phyloP scores from a whole-genome alignment of 1,140 invertebrate genomes.

The Rhopalosiphum padi region DNA sequence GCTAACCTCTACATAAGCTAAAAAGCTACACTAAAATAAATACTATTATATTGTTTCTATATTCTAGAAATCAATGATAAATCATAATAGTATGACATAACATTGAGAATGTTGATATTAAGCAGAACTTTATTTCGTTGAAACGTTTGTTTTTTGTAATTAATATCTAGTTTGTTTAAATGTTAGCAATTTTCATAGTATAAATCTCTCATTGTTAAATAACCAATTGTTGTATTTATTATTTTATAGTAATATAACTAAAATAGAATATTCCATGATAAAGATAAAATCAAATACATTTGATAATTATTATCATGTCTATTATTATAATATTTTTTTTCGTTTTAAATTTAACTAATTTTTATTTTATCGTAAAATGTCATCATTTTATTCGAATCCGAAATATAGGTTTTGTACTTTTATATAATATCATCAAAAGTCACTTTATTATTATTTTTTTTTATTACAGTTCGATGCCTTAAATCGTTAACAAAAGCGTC shows the following conservation, averaged over 20 bases:
- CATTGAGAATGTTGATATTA: background rate
- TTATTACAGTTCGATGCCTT: background rate
- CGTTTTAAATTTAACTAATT: background rate
- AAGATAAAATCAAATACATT: background rate
- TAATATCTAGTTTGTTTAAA: background rate
- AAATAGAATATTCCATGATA: background rate
- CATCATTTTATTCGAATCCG: background rate
- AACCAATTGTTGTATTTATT: background rate
- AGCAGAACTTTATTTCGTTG: background rate
- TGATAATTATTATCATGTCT: background rate
- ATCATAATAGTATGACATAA: background rate
- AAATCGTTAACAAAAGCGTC: slow-evolving; percentile 2
- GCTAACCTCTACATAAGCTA: too few relatives aligned
- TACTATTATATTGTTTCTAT: background rate
- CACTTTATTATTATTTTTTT: background rate
- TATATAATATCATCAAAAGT: background rate
- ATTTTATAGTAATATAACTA: background rate
- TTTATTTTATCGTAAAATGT: background rate
- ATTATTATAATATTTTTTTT: background rate
- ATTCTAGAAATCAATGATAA: background rate
- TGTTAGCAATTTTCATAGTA: too few relatives aligned
- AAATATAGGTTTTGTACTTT: background rate
- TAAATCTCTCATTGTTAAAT: background rate
- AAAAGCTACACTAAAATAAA: too few relatives aligned
- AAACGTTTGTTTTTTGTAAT: background rate